Percentiles rank a stretch among this genome's conserved stretches.
These are phyloP conservation scores for Gisinianus flammeolus DNA, from an alignment of 2,888 invertebrate species.

Conservation along the genomic window DNA sequence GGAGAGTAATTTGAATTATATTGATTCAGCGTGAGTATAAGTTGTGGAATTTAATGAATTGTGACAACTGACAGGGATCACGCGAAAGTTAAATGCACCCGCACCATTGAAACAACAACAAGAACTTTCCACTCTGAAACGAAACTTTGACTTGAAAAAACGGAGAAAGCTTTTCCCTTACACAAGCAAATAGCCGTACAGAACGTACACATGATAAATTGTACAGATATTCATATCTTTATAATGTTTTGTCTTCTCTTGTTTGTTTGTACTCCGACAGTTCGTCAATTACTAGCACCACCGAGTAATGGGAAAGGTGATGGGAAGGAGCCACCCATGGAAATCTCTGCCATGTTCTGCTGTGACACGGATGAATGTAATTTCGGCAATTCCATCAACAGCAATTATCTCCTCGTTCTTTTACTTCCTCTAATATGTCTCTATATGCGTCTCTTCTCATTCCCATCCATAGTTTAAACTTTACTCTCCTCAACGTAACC, in stretches of 20 bases:
- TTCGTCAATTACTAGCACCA: slow-evolving; percentile 39
- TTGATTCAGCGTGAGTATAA: too few species aligned
- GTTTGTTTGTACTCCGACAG: slow-evolving; percentile 15
- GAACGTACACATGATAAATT: too few species aligned
- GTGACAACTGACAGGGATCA: slow-evolving; percentile 26
- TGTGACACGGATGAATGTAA: slow-evolving; percentile 44
- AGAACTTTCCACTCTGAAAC: too few species aligned
- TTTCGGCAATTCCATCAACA: neutral
- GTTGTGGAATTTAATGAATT: slow-evolving; percentile 19
- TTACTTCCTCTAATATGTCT: neutral
- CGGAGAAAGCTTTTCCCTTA: too few species aligned
- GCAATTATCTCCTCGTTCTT: neutral
- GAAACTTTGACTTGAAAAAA: too few species aligned
- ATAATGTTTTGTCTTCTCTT: too few species aligned
- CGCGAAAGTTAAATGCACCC: slow-evolving; percentile 9
- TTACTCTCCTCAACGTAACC: too few species aligned
- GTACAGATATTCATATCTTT: too few species aligned
- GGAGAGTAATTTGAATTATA: too few species aligned
- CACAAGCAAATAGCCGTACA: too few species aligned
- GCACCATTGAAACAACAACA: too few species aligned
- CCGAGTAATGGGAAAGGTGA: slow-evolving; percentile 30
- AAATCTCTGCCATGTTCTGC: slow-evolving; percentile 37
- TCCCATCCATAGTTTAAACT: neutral
- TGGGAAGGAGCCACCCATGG: slow-evolving; percentile 15
- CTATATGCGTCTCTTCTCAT: too few species aligned